These are phyloP conservation scores for Sebastes oblongus DNA, from an alignment of 2,797 vertebrate genomes.

Conservation along the genomic window DNA sequence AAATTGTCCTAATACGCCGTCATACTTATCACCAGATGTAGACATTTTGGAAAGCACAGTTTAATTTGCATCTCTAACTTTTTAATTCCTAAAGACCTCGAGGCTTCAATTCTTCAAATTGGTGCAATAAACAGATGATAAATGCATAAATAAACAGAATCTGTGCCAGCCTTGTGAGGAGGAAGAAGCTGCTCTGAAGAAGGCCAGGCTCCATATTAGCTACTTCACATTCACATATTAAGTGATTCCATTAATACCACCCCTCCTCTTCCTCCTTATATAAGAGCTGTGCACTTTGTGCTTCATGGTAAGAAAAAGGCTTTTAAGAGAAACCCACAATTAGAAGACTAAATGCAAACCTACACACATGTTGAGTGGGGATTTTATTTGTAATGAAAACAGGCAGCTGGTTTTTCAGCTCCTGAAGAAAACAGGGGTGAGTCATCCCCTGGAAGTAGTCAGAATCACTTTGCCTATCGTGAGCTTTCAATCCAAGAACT, in stretches of 20 bases:
- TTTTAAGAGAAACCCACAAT: slow-evolving; percentile 74
- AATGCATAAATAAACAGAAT: not conserved
- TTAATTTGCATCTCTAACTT: not conserved
- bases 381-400: slow-evolving; percentile 73
- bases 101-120: not conserved
- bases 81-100: not conserved
- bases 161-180: not conserved
- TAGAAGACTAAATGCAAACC: slow-evolving; percentile 58
- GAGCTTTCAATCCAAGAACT: slow-evolving; percentile 33
- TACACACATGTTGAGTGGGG: slow-evolving; percentile 38
- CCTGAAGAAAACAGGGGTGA: slow-evolving; percentile 55
- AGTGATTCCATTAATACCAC: slow-evolving; percentile 57
- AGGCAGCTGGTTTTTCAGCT: slow-evolving; percentile 52
- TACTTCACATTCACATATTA: slow-evolving; percentile 43
- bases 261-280: not conserved
- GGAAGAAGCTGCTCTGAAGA: slow-evolving; percentile 7
- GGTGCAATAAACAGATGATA: not conserved
- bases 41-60: not conserved
- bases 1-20: not conserved
- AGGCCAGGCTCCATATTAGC: slow-evolving; percentile 22
- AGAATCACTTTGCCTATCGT: slow-evolving; percentile 49
- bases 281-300: slow-evolving; percentile 60
- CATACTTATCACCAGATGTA: not conserved
- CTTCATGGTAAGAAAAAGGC: slow-evolving; percentile 52
- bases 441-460: slow-evolving; percentile 60